Evolutionary conservation across 2,797 vertebrate genomes (phyloP).

Genomic region (Sebastes variabilis): DNA sequence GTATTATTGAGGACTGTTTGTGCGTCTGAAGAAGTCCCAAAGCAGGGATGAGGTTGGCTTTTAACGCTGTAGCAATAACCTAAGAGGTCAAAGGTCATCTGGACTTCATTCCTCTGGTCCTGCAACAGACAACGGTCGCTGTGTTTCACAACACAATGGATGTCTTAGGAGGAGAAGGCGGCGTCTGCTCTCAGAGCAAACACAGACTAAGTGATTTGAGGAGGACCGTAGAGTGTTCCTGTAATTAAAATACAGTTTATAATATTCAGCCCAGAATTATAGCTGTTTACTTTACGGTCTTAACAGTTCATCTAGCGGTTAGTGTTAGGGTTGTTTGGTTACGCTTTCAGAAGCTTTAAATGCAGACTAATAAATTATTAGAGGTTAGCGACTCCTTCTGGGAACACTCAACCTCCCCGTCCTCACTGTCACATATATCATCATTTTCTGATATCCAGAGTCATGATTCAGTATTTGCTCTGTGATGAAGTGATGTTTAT

Average conservation of each 20-base stretch:
- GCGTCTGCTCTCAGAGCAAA: slow-evolving; percentile 26
- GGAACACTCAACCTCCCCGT: slow-evolving; percentile 33
- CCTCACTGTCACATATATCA: slow-evolving; percentile 28
- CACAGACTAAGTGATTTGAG: slow-evolving; percentile 8
- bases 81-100: slow-evolving; percentile 41
- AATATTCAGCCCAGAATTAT: neutral
- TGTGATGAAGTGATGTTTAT: slow-evolving; percentile 31
- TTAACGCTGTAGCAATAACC: slow-evolving; percentile 54
- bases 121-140: slow-evolving; percentile 34
- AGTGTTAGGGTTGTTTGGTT: slow-evolving; percentile 3
- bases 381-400: slow-evolving; percentile 42
- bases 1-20: slow-evolving; percentile 65
- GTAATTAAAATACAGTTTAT: neutral
- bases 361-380: slow-evolving; percentile 31
- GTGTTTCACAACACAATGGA: slow-evolving; percentile 34
- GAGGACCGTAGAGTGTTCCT: slow-evolving; percentile 4
- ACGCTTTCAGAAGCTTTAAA: slow-evolving; percentile 14
- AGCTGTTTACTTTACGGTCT: neutral
- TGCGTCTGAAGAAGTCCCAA: slow-evolving; percentile 39
- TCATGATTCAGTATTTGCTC: slow-evolving; percentile 22
- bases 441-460: slow-evolving; percentile 30
- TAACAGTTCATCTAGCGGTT: neutral
- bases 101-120: slow-evolving; percentile 26
- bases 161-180: slow-evolving; percentile 3
- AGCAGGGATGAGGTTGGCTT: slow-evolving; percentile 52